phyloP scores from a whole-genome alignment of 2,888 invertebrate species.

The Caenorhabditis wallacei region DNA sequence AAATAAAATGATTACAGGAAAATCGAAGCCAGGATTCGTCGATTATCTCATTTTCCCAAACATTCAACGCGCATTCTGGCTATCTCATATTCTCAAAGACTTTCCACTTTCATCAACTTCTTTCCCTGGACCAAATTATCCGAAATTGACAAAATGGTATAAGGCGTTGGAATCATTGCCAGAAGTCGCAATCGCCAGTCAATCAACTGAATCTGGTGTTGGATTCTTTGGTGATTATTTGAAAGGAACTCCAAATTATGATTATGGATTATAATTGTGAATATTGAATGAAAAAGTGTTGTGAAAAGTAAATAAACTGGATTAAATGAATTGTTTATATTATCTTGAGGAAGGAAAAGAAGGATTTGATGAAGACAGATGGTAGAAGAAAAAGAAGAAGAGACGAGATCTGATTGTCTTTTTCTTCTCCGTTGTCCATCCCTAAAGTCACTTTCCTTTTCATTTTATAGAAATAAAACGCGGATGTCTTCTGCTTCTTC shows the following conservation, averaged over 20 bases:
- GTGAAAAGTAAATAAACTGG: constrained; percentile 24
- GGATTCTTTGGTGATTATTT: constrained; percentile 50
- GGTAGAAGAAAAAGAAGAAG: not conserved
- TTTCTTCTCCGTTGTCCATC: constrained; percentile 13
- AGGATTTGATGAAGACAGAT: constrained; percentile 13
- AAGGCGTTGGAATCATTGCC: constrained; percentile 47
- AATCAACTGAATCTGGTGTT: constrained; percentile 41
- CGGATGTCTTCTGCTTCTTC: constrained; percentile 8
- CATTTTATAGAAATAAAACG: constrained; percentile 16
- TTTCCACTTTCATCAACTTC: constrained; percentile 31
- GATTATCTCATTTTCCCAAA: constrained; percentile 63
- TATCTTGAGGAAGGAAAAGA: not conserved
- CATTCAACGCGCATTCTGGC: constrained; percentile 53
- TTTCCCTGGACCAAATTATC: constrained; percentile 55
- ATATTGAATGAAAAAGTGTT: not conserved
- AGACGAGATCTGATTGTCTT: constrained; percentile 38
- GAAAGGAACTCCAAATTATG: constrained; percentile 51
- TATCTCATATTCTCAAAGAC: constrained; percentile 27
- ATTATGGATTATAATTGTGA: constrained; percentile 54
- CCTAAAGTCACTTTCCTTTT: constrained; percentile 35
- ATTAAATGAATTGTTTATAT: constrained; percentile 13
- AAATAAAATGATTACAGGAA: constrained; percentile 25
- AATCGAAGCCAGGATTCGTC: constrained; percentile 52
- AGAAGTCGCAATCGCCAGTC: constrained; percentile 59
- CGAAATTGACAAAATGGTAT: constrained; percentile 52